These are phyloP conservation scores for Mycteria americana DNA, from an alignment of 2,797 vertebrate genomes.

Conservation along the genomic window DNA sequence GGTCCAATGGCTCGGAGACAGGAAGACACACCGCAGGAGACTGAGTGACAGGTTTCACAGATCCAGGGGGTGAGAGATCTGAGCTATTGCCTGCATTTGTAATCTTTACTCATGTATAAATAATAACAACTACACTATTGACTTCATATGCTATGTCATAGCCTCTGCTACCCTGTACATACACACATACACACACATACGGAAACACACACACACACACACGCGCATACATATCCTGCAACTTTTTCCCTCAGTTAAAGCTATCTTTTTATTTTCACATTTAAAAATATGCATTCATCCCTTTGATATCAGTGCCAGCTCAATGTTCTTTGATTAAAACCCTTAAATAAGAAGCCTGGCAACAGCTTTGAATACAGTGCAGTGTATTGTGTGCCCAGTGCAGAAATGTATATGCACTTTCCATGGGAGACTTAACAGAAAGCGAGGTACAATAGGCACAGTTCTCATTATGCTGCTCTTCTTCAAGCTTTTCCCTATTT, in stretches of 20 bases:
- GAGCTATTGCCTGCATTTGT: conserved; percentile 86
- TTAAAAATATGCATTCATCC: conserved; percentile 42
- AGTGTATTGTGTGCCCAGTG: not conserved
- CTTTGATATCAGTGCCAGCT: conserved; percentile 35
- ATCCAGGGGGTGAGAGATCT: conserved; percentile 87
- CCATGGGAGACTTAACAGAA: conserved; percentile 27
- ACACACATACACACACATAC: not conserved
- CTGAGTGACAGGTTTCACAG: conserved; percentile 87
- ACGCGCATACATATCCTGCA: not conserved
- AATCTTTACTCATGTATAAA: conserved; percentile 89
- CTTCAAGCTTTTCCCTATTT: not conserved
- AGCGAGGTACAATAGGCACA: not conserved
- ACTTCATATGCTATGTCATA: conserved; percentile 84
- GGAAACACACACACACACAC: not conserved
- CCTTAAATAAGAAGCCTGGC: conserved; percentile 54
- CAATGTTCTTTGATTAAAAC: conserved; percentile 52
- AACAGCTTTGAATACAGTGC: conserved; percentile 52
- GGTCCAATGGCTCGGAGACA: conserved; percentile 86
- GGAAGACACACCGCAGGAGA: conserved; percentile 86
- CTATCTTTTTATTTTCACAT: conserved; percentile 38
- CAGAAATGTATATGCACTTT: conserved; percentile 32
- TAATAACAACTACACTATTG: conserved; percentile 85
- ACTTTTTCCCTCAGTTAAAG: conserved; percentile 44
- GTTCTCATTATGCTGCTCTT: conserved; percentile 34
- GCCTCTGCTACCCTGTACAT: conserved; percentile 70